A percentile compares a stretch with the other conserved stretches of the same genome.
These are phyloP conservation scores for Apeltes quadracus DNA, from an alignment of 2,113 vertebrate species.

Conservation along the genomic window DNA sequence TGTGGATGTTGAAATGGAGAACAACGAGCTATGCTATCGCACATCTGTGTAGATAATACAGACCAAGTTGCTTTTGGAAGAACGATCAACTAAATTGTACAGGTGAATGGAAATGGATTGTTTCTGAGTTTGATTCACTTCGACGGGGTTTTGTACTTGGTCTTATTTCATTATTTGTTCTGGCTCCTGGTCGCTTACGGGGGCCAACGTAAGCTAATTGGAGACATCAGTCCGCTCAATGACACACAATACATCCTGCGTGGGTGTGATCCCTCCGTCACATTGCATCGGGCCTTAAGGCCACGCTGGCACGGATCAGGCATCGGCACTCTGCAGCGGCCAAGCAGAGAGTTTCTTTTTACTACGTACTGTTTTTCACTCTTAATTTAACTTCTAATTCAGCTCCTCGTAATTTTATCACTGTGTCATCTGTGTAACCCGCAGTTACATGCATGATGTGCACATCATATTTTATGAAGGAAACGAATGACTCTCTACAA, in stretches of 20 bases:
- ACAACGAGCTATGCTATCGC: neutral
- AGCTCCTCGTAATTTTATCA: neutral
- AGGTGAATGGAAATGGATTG: neutral
- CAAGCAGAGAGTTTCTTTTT: conserved; percentile 23
- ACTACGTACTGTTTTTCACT: conserved; percentile 29
- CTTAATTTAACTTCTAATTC: conserved; percentile 30
- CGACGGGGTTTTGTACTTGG: neutral
- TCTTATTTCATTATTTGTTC: neutral
- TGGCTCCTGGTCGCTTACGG: neutral
- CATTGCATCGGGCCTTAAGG: conserved; percentile 36
- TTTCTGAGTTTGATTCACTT: neutral
- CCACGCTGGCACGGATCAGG: conserved; percentile 51
- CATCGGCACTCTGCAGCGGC: conserved; percentile 38
- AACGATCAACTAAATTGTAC: no score
- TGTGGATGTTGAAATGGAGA: neutral
- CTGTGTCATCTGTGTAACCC: neutral
- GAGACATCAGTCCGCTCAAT: neutral
- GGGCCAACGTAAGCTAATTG: neutral
- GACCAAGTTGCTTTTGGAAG: neutral
- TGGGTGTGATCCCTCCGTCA: conserved; percentile 19
- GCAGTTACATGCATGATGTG: no score
- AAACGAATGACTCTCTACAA: neutral
- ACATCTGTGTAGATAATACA: no score
- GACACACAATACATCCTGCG: neutral
- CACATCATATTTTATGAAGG: neutral